Percentiles rank a stretch among this genome's conserved stretches.
Evolutionary conservation across 1,140 invertebrate species (phyloP).

Genomic region (Scaptodrosophila lebanonensis): DNA sequence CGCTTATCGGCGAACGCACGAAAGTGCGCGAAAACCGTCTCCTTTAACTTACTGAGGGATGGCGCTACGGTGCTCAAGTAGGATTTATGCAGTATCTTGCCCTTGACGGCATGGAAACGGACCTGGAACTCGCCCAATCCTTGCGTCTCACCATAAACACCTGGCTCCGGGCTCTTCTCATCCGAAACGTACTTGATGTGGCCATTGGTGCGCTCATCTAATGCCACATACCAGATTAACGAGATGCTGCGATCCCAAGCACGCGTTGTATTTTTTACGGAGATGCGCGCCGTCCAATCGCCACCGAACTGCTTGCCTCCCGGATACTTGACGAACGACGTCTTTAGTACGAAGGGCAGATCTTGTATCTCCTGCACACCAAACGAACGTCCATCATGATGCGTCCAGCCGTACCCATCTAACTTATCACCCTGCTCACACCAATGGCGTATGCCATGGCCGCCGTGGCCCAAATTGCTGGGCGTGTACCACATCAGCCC

Average conservation of each 20-base stretch:
- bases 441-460: slow-evolving; percentile 91
- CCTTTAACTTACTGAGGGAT: slow-evolving; percentile 87
- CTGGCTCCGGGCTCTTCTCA: slow-evolving; percentile 80
- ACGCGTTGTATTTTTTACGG: slow-evolving; percentile 79
- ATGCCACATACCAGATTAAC: slow-evolving; percentile 86
- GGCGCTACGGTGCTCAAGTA: slow-evolving; percentile 84
- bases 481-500: slow-evolving; percentile 98
- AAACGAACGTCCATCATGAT: slow-evolving; percentile 95
- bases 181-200: slow-evolving; percentile 79
- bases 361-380: slow-evolving; percentile 95
- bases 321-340: slow-evolving; percentile 91
- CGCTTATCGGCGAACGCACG: slow-evolving; percentile 80
- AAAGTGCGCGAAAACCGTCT: slow-evolving; percentile 85
- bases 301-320: slow-evolving; percentile 90
- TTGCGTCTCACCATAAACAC: slow-evolving; percentile 87
- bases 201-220: slow-evolving; percentile 84
- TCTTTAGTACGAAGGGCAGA: slow-evolving; percentile 85
- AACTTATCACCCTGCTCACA: slow-evolving; percentile 94
- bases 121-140: slow-evolving; percentile 87
- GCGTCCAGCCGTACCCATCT: slow-evolving; percentile 89
- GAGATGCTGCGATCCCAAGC: slow-evolving; percentile 79
- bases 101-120: slow-evolving; percentile 77
- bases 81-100: slow-evolving; percentile 84
- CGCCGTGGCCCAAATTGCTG: slow-evolving; percentile 81
- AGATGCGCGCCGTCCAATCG: slow-evolving; percentile 94